Evolutionary conservation across 2,888 invertebrate genomes (phyloP), one percentile per base, ranked within the genome.

Genomic region (Drosophila fulvimacula): DNA sequence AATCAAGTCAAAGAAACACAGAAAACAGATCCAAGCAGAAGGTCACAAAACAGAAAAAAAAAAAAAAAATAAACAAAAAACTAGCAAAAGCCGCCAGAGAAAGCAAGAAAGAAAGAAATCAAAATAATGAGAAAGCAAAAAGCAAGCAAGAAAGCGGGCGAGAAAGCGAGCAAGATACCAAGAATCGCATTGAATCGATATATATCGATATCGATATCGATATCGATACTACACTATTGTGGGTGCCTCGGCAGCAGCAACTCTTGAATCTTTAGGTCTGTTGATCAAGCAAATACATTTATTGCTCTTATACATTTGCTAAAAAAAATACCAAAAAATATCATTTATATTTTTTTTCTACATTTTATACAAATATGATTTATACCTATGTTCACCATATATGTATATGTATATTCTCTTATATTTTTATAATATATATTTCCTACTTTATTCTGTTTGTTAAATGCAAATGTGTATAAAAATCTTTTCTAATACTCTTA

Each of bases 241-340:
- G 60, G 75, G 75, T 63, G 56, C 79, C 63, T 75, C 76, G 69
- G 79, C 79, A 74, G 79, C 79, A 79, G 75, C 79, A 74, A 62
- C 56, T 53, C 74, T 73, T 61, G 75, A 75, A 75, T 36, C 68
- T 39, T 79, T 79, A 76, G 79, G 79, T 79, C 76, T 76, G 76
- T 76, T 79, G 69, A 76, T 75, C 69, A 74, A 79, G 65, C 70
- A 61, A 79, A 56, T 72, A 73, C 60, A 74, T 53, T n/a, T 77
- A 79, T 64, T 78, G 74, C 74, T 70, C 52, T 52, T 38, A 57
- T 61, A 79, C 76, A 75, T 75, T 75, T 79, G 79, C 79, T 79
- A 79, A 64, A 10, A 34, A 56, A 34, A 56, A 44, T 38, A 51
- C n/a, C 5, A 38, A 60, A 60, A 42, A 21, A 44, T 13, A 66